A percentile compares a stretch with the other conserved stretches of the same genome.
phyloP scores from a whole-genome alignment of 2,888 invertebrate genomes.

The Spicauda simplicius region DNA sequence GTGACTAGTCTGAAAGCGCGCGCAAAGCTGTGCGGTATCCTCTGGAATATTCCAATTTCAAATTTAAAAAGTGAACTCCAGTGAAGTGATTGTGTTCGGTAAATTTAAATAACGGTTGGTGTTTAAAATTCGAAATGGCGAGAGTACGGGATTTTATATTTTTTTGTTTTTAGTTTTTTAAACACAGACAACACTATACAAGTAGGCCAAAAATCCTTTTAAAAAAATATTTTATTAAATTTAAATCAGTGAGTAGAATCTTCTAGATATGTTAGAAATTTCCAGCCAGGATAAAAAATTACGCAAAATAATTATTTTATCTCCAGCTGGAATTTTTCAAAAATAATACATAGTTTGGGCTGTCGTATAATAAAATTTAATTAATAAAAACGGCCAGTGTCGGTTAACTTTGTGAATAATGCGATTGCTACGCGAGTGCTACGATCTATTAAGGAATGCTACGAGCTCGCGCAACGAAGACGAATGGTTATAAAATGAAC shows the following conservation, averaged over 20 bases:
- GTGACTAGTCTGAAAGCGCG: constrained; percentile 65
- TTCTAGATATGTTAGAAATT: background rate
- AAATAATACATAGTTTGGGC: constrained; percentile 25
- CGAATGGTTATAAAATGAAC: constrained; percentile 26
- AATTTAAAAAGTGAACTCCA: constrained; percentile 57
- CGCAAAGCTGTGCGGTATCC: constrained; percentile 65
- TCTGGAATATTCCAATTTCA: constrained; percentile 57
- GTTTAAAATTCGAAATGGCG: constrained; percentile 64
- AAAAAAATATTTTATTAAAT: background rate
- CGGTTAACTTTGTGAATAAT: constrained; percentile 46
- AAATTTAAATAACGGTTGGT: constrained; percentile 71
- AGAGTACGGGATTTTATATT: constrained; percentile 66
- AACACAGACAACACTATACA: constrained; percentile 46
- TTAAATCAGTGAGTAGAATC: background rate
- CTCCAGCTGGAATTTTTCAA: background rate
- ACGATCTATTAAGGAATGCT: constrained; percentile 48
- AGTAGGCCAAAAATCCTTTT: constrained; percentile 7
- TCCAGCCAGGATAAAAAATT: background rate
- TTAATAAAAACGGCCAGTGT: constrained; percentile 42
- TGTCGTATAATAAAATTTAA: background rate
- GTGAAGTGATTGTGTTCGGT: constrained; percentile 67
- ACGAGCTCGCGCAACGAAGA: constrained; percentile 25
- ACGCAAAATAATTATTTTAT: background rate
- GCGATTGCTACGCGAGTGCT: constrained; percentile 60
- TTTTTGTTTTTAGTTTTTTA: constrained; percentile 49